Percentiles rank a stretch among this genome's conserved stretches.
Conservation (phyloP, 2,797 vertebrate species). For the Cynodonichthys magdalenae region DNA sequence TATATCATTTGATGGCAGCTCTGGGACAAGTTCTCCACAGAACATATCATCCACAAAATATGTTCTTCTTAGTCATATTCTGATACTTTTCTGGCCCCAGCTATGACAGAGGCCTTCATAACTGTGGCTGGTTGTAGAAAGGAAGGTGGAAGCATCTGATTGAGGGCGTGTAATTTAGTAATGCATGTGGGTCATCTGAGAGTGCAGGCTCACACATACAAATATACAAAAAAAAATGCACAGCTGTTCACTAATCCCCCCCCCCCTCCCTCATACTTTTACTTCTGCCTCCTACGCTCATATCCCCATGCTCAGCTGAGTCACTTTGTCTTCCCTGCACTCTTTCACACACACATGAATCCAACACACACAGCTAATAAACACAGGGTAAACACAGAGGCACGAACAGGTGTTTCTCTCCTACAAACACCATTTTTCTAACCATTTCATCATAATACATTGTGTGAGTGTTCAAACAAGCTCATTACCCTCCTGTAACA, state of each 20-base stretch:
- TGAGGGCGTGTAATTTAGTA: constrained; percentile 59
- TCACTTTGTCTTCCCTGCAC: constrained; percentile 42
- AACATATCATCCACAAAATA: constrained; percentile 37
- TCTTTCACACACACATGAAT: constrained; percentile 23
- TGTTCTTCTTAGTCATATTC: constrained; percentile 42
- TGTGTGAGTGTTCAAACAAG: neutral
- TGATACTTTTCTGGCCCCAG: constrained; percentile 22
- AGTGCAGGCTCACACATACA: constrained; percentile 39
- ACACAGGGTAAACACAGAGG: constrained; percentile 27
- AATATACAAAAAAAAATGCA: constrained; percentile 47
- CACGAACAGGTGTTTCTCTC: constrained; percentile 45
- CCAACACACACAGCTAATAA: constrained; percentile 7
- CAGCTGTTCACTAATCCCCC: constrained; percentile 69
- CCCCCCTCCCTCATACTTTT: constrained; percentile 52
- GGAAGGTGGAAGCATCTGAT: constrained; percentile 42
- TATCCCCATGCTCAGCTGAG: constrained; percentile 65
- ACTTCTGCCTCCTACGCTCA: constrained; percentile 62
- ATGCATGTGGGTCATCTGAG: constrained; percentile 58
- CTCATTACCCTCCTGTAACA: neutral
- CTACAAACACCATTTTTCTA: constrained; percentile 18
- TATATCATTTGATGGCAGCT: constrained; percentile 61
- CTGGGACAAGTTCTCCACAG: constrained; percentile 34
- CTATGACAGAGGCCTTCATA: constrained; percentile 19
- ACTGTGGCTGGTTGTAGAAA: constrained; percentile 27
- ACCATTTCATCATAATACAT: constrained; percentile 17